Conservation (phyloP, 2,113 vertebrate species). For the Haemorhous mexicanus region DNA sequence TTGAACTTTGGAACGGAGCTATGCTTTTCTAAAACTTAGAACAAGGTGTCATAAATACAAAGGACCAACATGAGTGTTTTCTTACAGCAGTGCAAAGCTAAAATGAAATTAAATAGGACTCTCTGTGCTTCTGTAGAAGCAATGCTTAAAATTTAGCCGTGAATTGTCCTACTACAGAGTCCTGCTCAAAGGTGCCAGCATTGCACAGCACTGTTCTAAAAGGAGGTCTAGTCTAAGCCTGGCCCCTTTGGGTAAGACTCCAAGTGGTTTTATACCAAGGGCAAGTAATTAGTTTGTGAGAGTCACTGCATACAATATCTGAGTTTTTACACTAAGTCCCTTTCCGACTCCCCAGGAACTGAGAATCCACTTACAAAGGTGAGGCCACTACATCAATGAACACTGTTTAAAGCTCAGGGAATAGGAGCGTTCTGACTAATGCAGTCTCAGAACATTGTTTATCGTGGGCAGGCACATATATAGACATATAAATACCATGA, state of each 20-base stretch:
- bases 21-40: background rate
- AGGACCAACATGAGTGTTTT: background rate
- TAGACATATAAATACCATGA: background rate
- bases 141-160: background rate
- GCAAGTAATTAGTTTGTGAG: background rate
- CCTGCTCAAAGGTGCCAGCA: background rate
- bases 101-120: background rate
- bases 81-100: background rate
- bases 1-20: background rate
- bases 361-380: background rate
- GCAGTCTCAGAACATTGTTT: background rate
- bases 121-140: background rate
- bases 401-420: background rate
- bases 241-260: background rate
- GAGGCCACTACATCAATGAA: background rate
- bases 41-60: background rate
- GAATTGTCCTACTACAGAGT: background rate
- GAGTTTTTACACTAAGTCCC: background rate
- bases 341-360: rapidly evolving
- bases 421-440: background rate
- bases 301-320: background rate
- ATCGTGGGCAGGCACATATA: background rate
- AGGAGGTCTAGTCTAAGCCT: background rate
- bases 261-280: background rate
- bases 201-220: background rate